Percentiles rank a stretch among this genome's conserved stretches.
phyloP scores from a whole-genome alignment of 2,113 vertebrate genomes.

The Pholis gunnellus region DNA sequence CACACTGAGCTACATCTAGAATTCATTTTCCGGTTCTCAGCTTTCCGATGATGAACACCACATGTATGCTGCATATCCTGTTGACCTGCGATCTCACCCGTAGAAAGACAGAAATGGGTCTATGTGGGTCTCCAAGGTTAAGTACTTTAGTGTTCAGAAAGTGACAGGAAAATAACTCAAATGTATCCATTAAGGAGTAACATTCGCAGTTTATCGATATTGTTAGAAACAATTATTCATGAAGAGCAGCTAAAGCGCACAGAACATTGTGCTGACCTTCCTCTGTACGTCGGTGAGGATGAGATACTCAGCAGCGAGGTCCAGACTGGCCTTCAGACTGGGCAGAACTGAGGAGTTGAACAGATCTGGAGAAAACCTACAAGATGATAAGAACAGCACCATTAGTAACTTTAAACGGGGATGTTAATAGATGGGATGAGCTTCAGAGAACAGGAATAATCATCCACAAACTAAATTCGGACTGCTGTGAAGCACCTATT shows the following conservation, averaged over 20 bases:
- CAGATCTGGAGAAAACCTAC: slow-evolving; percentile 94
- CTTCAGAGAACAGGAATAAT: slow-evolving; percentile 1
- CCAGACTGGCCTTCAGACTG: slow-evolving; percentile 94
- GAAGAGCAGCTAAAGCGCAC: not conserved
- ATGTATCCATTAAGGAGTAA: not conserved
- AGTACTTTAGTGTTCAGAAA: not conserved
- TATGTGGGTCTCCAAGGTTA: not conserved
- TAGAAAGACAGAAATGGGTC: not conserved
- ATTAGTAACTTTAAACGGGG: not conserved
- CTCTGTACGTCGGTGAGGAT: slow-evolving; percentile 96
- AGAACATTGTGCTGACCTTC: slow-evolving; percentile 85
- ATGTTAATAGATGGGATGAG: not conserved
- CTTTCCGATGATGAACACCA: not conserved
- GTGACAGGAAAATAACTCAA: not conserved
- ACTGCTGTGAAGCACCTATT: too few relatives aligned
- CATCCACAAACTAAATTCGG: not conserved
- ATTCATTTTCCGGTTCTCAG: not conserved
- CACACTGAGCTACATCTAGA: not conserved
- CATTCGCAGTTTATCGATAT: not conserved
- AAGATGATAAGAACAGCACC: not conserved
- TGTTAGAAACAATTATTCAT: not conserved
- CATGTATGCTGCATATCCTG: not conserved
- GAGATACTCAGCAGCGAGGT: slow-evolving; percentile 94
- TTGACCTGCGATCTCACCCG: too few relatives aligned
- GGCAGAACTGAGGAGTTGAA: slow-evolving; percentile 90